A percentile compares a stretch with the other conserved stretches of the same genome.
Evolutionary conservation across 2,797 vertebrate genomes (phyloP).

Genomic region (Pipistrellus nathusii): DNA sequence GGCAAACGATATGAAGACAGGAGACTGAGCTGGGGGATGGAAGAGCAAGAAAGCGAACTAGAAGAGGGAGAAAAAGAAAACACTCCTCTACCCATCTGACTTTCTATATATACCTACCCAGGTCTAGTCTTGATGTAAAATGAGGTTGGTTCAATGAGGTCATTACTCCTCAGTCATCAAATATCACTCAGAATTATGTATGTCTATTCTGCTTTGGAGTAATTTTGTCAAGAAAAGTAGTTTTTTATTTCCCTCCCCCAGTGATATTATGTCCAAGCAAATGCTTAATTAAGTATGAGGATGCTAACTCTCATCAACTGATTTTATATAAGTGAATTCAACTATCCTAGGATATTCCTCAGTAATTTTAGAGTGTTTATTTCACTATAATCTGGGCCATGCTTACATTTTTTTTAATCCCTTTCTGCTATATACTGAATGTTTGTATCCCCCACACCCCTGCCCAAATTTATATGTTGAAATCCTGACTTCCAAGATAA

Average conservation of each 20-base stretch:
- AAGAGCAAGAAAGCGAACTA: constrained; percentile 10
- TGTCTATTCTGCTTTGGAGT: constrained; percentile 74
- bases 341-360: background rate
- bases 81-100: background rate
- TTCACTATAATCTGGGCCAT: constrained; percentile 15
- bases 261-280: constrained; percentile 69
- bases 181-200: constrained; percentile 63
- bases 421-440: background rate
- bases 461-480: background rate
- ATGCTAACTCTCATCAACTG: constrained; percentile 62
- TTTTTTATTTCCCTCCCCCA: constrained; percentile 56
- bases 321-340: constrained; percentile 56
- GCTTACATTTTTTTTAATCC: background rate
- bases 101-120: rapidly evolving
- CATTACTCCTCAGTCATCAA: constrained; percentile 69
- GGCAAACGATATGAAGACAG: background rate
- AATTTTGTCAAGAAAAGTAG: constrained; percentile 64
- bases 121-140: constrained; percentile 76
- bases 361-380: constrained; percentile 15
- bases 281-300: constrained; percentile 34
- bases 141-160: constrained; percentile 71
- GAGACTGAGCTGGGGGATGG: background rate
- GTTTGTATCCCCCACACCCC: background rate
- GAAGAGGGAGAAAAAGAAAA: constrained; percentile 15
- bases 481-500: background rate